These are phyloP conservation scores for Amazona vittata DNA, from an alignment of 2,113 vertebrate genomes.

Conservation along the genomic window DNA sequence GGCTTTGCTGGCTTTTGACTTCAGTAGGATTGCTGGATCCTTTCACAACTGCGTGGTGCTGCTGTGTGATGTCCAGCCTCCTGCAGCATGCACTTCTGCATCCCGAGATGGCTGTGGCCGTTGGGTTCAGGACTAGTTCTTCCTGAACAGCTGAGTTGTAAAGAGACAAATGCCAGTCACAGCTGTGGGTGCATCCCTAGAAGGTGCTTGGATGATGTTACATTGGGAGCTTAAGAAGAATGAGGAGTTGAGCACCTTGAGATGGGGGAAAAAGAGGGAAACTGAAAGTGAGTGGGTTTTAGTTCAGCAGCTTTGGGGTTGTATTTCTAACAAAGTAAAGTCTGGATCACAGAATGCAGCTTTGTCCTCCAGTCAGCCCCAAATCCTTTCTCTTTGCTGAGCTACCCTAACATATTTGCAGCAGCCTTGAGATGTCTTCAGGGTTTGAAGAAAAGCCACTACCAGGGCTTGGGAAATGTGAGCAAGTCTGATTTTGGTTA, in stretches of 20 bases:
- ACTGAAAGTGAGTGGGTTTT: not conserved
- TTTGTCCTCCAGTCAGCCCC: not conserved
- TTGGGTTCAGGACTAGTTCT: not conserved
- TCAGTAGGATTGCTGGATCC: not conserved
- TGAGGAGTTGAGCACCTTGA: not conserved
- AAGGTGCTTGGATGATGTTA: not conserved
- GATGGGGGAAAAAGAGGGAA: not conserved
- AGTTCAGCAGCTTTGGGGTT: not conserved
- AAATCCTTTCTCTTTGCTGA: not conserved
- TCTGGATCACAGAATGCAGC: not conserved
- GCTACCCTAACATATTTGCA: not conserved
- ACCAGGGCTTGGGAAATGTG: not conserved
- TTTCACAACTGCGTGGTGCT: not conserved
- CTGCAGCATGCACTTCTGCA: not conserved
- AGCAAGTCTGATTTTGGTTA: constrained; percentile 22
- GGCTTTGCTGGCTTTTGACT: not conserved
- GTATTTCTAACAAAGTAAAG: not conserved
- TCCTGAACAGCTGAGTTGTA: not conserved
- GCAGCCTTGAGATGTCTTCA: not conserved
- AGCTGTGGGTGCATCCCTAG: not conserved
- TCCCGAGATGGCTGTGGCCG: not conserved
- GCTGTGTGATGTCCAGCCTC: not conserved
- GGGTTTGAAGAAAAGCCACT: not conserved
- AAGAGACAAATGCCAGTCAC: not conserved
- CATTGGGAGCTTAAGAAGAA: not conserved